Evolutionary conservation across 2,888 invertebrate genomes (phyloP), one percentile per base, ranked within the genome.

Genomic region (Meta bourneti): DNA sequence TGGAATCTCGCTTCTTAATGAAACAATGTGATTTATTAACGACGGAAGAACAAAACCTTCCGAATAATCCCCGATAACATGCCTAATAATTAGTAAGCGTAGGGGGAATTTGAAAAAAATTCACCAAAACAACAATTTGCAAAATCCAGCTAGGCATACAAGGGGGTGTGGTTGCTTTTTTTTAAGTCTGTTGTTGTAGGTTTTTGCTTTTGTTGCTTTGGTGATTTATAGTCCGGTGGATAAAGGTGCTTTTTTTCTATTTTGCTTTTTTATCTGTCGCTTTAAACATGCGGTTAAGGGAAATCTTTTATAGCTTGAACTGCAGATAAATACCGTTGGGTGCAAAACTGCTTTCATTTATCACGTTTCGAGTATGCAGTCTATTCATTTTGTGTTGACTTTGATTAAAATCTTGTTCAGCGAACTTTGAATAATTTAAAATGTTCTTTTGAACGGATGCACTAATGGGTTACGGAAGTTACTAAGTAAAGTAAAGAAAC

Each of bases 1-100:
- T 51, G 49, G 20, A 52, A 77, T 48, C 51, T 49, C 51, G 48
- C 20, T 77, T 49, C 77, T 77, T 77, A 86, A 86, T 86, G 86
- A 86, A 86, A 86, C 86, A 78, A 70, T 70, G 77, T 86, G 86
- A 86, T 86, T 86, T 86, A 86, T 86, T 77, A 86, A 78, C 69
- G 86, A 78, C 48, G 69, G 8, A 0, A 19, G 20, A 52, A 82
- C 51, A 82, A 72, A 82, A 82, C 54, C 51, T 19, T 52, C 71
- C 11, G 61, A 54, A 7, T 71, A 86, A 78, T 78, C 86, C 78
- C 70, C 48, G 86, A 86, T 86, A 86, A 86, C 86, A 86, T 69
- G 86, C 78, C 78, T 86, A 69, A 80, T 80, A 80, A 13, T 74
- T 34, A 48, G 16, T 7, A 20, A 74, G 48, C 11, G 20, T 61